phyloP scores from a whole-genome alignment of 2,888 invertebrate species.

The Xylophagus ater region DNA sequence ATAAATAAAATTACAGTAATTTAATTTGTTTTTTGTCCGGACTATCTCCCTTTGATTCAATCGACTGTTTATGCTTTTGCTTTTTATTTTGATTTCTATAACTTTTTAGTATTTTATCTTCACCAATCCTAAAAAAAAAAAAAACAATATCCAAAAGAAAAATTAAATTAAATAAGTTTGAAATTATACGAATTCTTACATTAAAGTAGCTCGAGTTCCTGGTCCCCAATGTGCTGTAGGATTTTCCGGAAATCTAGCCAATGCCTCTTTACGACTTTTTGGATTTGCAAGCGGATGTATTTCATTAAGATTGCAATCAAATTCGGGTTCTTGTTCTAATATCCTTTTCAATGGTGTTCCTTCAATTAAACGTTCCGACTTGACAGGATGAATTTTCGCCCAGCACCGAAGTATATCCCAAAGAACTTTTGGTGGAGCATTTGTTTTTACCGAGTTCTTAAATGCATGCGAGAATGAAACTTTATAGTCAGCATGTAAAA shows the following conservation, averaged over 20 bases:
- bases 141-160: slow-evolving; percentile 5
- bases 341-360: slow-evolving; percentile 40
- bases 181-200: slow-evolving; percentile 43
- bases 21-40: slow-evolving; percentile 4
- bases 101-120: slow-evolving; percentile 49
- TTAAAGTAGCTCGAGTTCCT: slow-evolving; percentile 65
- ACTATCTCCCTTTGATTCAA: neutral
- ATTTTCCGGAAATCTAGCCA: slow-evolving; percentile 76
- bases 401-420: slow-evolving; percentile 89
- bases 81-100: slow-evolving; percentile 57
- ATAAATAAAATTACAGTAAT: slow-evolving; percentile 1
- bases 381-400: slow-evolving; percentile 58
- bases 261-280: slow-evolving; percentile 55
- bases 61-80: slow-evolving; percentile 29
- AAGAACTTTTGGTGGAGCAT: slow-evolving; percentile 71
- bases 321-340: slow-evolving; percentile 43
- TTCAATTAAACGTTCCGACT: slow-evolving; percentile 45
- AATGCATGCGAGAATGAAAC: slow-evolving; percentile 89
- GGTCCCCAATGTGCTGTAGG: slow-evolving; percentile 88
- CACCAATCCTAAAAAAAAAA: slow-evolving; percentile 44
- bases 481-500: slow-evolving; percentile 77
- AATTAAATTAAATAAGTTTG: slow-evolving; percentile 8
- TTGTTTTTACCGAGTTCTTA: slow-evolving; percentile 81
- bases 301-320: slow-evolving; percentile 39
- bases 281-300: slow-evolving; percentile 63